Evolutionary conservation across 2,797 vertebrate species (phyloP).

Genomic region (Muscicapa comitata): DNA sequence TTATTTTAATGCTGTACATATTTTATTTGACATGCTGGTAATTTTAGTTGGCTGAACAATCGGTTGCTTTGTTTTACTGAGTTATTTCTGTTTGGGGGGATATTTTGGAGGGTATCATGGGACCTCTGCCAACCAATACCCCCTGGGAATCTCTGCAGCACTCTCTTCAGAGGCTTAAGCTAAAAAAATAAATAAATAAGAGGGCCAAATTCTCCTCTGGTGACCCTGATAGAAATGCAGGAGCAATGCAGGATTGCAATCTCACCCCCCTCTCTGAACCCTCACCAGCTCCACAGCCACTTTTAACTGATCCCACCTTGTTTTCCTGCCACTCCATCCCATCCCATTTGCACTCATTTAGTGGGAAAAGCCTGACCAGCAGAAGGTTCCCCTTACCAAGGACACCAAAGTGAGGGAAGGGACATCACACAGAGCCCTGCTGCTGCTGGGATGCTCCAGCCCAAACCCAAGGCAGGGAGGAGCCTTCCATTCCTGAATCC

Average conservation of each 20-base stretch:
- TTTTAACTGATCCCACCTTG: not conserved
- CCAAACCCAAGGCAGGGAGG: not conserved
- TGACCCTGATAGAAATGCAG: not conserved
- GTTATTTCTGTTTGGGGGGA: not conserved
- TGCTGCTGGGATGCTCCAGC: not conserved
- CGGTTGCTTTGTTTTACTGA: not conserved
- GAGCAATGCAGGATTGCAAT: not conserved
- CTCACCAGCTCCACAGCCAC: not conserved
- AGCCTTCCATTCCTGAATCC: not conserved
- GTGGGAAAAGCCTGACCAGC: not conserved
- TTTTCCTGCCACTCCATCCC: not conserved
- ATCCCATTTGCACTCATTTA: not conserved
- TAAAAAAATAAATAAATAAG: not conserved
- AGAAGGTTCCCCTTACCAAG: not conserved
- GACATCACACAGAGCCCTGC: fast-evolving
- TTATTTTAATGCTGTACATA: conserved; percentile 26
- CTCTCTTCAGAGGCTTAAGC: not conserved
- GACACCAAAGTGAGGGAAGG: fast-evolving
- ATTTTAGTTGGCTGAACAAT: conserved; percentile 22
- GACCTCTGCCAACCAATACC: not conserved
- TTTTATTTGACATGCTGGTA: conserved; percentile 11
- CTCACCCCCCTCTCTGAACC: fast-evolving
- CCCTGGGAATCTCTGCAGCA: not conserved
- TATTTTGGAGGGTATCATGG: not conserved
- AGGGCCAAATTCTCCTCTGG: not conserved